Conservation (phyloP, 2,888 invertebrate genomes). For the Bellardia bayeri region DNA sequence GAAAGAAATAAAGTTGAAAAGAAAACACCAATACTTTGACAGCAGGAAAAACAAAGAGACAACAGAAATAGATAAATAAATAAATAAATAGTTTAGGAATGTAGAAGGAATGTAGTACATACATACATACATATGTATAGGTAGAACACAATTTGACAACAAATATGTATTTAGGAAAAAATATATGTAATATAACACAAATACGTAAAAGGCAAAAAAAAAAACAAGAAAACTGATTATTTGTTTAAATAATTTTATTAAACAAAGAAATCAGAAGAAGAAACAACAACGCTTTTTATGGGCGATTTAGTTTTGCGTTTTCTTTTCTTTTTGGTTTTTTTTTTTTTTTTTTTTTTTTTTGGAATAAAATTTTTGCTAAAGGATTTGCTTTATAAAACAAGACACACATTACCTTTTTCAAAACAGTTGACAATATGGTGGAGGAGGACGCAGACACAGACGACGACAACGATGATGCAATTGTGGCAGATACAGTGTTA, state of each 20-base stretch:
- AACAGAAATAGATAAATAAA: not conserved
- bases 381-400: constrained; percentile 65
- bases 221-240: constrained; percentile 52
- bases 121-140: too few relatives aligned
- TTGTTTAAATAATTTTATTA: constrained; percentile 25
- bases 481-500: constrained; percentile 49
- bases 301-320: constrained; percentile 66
- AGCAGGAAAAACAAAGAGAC: constrained; percentile 1
- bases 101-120: not conserved
- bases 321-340: constrained; percentile 29
- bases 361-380: constrained; percentile 39
- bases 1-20: not conserved
- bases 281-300: constrained; percentile 54
- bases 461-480: constrained; percentile 42
- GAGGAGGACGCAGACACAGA: constrained; percentile 59
- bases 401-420: constrained; percentile 72
- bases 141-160: constrained; percentile 41
- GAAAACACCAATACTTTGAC: constrained; percentile 28
- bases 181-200: constrained; percentile 25
- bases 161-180: constrained; percentile 25
- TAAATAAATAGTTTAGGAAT: not conserved
- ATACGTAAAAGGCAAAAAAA: constrained; percentile 58
- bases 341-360: too few relatives aligned
- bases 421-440: constrained; percentile 40
- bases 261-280: constrained; percentile 47